Base-by-base conservation (phyloP, 2,888 invertebrate species). In the Metopia argyrocephala region DNA sequence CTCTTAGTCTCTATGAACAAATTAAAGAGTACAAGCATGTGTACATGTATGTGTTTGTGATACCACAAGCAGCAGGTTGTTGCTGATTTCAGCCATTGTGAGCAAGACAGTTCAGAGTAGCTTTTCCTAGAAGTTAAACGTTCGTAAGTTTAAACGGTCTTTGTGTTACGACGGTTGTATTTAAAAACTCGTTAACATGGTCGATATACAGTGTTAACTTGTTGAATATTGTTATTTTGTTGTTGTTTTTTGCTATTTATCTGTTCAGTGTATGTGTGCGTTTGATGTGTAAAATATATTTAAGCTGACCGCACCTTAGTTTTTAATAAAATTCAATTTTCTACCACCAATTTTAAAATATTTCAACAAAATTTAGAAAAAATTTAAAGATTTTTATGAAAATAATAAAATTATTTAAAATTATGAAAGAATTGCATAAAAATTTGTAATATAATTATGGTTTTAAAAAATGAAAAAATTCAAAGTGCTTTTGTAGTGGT, bases 291-390 rank as follows among this genome's bases (percentile, higher is more conserved):
- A 61, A 78, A 61, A 74, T 25, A 52, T 46, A 73, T 25, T 27
- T 59, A 59, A 76, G 79, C 66, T 80, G 84, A 84, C 84, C 84
- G 84, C 84, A 81, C 84, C 84, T 84, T 83, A 76, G 79, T 82
- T 73, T 82, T 45, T 46, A 50, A 59, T 73, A 82, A 82, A 79
- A 45, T 68, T n/a, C 2, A 25, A n/a, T n/a, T n/a, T n/a, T n/a
- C n/a, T n/a, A n/a, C n/a, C n/a, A n/a, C n/a, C 50, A 70, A 21
- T 68, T 79, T 65, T 12, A 9, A 56, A 56, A 50, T 25, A 82
- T 31, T 56, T 20, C 0, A 45, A 54, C 0, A 70, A 73, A 76
- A 54, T 69, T 48, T 21, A 69, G 9, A 23, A 9, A 59, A 82
- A 56, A 56, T n/a, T 21, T 2, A 50, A 18, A 70, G 20, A 31